Base-by-base conservation (phyloP, 2,888 invertebrate species). In the Ophioninae sp. region DNA sequence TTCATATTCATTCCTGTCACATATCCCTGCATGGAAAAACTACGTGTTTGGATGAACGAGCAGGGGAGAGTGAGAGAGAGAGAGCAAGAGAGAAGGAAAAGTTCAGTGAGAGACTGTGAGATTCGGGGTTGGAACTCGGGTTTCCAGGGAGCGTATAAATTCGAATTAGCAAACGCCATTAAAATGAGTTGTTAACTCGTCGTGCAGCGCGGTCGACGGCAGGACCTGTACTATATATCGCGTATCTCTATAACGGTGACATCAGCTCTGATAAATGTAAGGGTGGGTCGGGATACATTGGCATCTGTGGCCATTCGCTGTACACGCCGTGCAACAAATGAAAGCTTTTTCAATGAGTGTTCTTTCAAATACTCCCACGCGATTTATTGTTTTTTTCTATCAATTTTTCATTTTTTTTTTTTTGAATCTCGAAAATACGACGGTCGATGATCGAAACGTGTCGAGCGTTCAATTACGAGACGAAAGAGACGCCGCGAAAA, bases 171-270 rank as follows among this genome's bases (percentile, higher is more conserved):
- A 86, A 87, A 87, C 82, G 86, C 86, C 87, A 87, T 86, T 87
- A 87, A 87, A 87, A 87, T 87, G 86, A 87, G 85, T 87, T 87
- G 87, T 87, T 86, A 87, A 87, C 85, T 87, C 85, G 82, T 73
- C 75, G 76, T 72, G 61, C 44, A 50, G 76, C 76, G 67, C 73
- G 59, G 75, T 81, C 61, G 69, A 73, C 50, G 50, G 50, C 78
- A 68, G 80, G 72, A 65, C 80, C 65, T 80, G 79, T 61, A n/a
- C 41, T 37, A 72, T 72, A 21, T 59, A 39, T 73, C 30, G 5
- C 50, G 30, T 41, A 44, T 69, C 17, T 41, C 23, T 7, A 64
- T 65, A 56, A 79, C 20, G 39, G 64, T 65, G 70, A 67, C 59
- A 21, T 20, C 2, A 30, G 7, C 41, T n/a, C 64, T 65, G 70